Conservation (phyloP, 2,888 invertebrate species). For the Diplazon laetatorius region DNA sequence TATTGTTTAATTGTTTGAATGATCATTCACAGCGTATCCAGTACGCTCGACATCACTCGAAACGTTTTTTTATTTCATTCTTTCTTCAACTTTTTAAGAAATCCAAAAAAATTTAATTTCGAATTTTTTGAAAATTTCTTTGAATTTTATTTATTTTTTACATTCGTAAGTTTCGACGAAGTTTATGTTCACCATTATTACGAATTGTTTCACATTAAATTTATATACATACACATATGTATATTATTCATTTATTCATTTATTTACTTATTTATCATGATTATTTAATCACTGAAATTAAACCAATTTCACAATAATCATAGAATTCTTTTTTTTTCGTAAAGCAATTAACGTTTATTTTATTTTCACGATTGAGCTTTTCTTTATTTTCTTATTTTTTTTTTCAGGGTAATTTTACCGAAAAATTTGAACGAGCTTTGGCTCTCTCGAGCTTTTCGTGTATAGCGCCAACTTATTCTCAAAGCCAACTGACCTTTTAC, state of each 20-base stretch:
- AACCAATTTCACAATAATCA: no score
- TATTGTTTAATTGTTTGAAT: not conserved
- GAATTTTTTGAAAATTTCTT: not conserved
- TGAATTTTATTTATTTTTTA: not conserved
- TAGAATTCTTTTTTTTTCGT: no score
- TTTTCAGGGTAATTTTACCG: not conserved
- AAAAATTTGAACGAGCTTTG: not conserved
- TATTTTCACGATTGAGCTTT: no score
- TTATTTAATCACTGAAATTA: no score
- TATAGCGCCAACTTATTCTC: not conserved
- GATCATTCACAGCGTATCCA: slow-evolving; percentile 12
- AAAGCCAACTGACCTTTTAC: slow-evolving; percentile 1
- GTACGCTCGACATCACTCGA: slow-evolving; percentile 9
- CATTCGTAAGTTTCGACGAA: no score
- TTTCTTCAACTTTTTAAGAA: no score
- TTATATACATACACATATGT: no score
- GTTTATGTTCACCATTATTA: no score
- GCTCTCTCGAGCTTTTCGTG: not conserved
- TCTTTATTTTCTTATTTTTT: not conserved
- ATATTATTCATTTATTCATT: no score
- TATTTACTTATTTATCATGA: no score
- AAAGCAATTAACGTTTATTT: no score
- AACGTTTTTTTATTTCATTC: slow-evolving; percentile 42
- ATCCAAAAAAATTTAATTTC: not conserved
- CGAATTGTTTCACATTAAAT: no score